Evolutionary conservation across 2,113 vertebrate species (phyloP).

Genomic region (Furnarius figulus): DNA sequence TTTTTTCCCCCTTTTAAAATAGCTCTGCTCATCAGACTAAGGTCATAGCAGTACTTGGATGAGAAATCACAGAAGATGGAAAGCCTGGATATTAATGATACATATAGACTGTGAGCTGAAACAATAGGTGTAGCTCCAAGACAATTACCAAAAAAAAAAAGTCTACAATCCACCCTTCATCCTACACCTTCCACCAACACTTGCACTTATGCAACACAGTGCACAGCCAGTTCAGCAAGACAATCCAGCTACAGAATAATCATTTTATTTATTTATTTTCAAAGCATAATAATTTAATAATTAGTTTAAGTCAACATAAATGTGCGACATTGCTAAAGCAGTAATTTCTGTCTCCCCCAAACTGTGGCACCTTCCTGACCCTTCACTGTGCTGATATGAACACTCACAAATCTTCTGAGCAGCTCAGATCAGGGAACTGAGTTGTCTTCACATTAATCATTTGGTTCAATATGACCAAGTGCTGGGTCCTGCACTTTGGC

Average conservation of each 20-base stretch:
- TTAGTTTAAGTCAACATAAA: neutral
- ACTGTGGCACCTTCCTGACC: neutral
- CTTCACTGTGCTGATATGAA: neutral
- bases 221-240: neutral
- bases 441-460: neutral
- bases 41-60: neutral
- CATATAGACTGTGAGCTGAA: neutral
- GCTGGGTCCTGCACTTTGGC: too few relatives aligned
- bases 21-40: neutral
- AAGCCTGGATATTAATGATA: neutral
- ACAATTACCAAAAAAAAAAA: neutral
- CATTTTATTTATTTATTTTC: neutral
- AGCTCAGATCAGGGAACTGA: neutral
- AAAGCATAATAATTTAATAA: neutral
- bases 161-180: neutral
- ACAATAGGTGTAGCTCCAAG: neutral
- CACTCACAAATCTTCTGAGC: neutral
- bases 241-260: neutral
- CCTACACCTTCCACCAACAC: neutral
- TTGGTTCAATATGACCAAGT: neutral
- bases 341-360: neutral
- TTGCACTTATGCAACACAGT: neutral
- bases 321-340: neutral
- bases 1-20: rapidly evolving
- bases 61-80: conserved; percentile 12